Evolutionary conservation across 2,888 invertebrate genomes (phyloP).

Genomic region (Ophion costatus): DNA sequence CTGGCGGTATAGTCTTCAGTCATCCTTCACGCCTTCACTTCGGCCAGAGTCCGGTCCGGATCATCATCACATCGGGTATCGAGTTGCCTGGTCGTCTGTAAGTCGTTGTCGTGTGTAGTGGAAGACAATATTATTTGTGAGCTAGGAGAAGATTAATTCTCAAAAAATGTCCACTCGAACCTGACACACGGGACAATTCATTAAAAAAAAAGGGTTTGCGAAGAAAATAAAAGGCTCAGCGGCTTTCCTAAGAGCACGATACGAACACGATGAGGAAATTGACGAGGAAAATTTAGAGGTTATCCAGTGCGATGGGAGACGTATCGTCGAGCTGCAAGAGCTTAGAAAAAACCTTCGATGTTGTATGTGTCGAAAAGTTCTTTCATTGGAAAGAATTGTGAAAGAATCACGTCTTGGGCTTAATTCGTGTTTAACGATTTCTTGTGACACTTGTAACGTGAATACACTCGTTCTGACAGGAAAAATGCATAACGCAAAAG

Average conservation of each 20-base stretch:
- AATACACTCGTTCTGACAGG: too few relatives aligned
- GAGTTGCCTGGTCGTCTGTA: too few relatives aligned
- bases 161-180: neutral
- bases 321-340: constrained; percentile 62
- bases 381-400: constrained; percentile 59
- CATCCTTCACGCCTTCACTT: too few relatives aligned
- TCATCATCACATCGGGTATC: too few relatives aligned
- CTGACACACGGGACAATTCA: constrained; percentile 31
- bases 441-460: too few relatives aligned
- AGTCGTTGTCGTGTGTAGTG: too few relatives aligned
- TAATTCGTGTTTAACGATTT: constrained; percentile 43
- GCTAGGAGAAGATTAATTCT: too few relatives aligned
- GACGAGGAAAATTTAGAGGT: constrained; percentile 5
- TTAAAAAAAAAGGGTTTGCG: constrained; percentile 47
- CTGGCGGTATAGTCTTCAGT: too few relatives aligned
- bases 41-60: too few relatives aligned
- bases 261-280: neutral
- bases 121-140: neutral
- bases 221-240: constrained; percentile 26
- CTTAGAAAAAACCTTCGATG: constrained; percentile 61
- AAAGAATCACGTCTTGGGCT: constrained; percentile 48
- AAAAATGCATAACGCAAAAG: too few relatives aligned
- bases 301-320: constrained; percentile 45
- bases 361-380: constrained; percentile 50
- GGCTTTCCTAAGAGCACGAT: constrained; percentile 3